Base-by-base conservation (phyloP, 2,888 invertebrate species). In the Gasteruption jaculator region DNA sequence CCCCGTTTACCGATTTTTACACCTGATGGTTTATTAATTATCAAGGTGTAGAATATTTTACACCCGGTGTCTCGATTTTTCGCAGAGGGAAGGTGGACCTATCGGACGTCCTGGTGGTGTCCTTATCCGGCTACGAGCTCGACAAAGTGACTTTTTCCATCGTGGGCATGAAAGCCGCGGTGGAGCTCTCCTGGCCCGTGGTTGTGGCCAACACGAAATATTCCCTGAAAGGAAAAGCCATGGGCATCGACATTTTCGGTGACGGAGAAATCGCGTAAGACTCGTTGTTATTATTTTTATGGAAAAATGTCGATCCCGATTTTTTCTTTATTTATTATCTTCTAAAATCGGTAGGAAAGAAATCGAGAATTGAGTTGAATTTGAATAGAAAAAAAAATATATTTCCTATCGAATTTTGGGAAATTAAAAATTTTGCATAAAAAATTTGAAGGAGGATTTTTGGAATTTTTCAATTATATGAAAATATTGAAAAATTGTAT, bases 211-310 rank as follows among this genome's bases (percentile, higher is more conserved):
- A n/a, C 6, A 40, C 47, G 2, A 21, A 18, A 1, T 63, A 62
- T 34, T 14, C 15, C 0, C 1, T 48, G 1, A 20, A 43, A 1
- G 49, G 46, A 4, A 29, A 34, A 5, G 10, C 20, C 0, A 11
- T 36, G 0, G 0, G 7, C 0, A 3, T 46, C 1, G 1, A 36
- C 0, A 0, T 48, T 18, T 49, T 36, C 26, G 61, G 63, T 14
- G 4, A 30, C 0, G 60, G 61, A 15, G 6, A 16, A 0, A 29
- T 53, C 1, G 0, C 15, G 61, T 61, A 29, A 58, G 58, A 41
- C 18, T 10, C 7, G n/a, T n/a, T n/a, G n/a, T n/a, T n/a, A n/a
- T n/a, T n/a, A n/a, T n/a, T n/a, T n/a, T n/a, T n/a, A n/a, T n/a
- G n/a, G n/a, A n/a, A n/a, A n/a, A n/a, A n/a, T n/a, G n/a, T n/a